Percentiles rank a stretch among this genome's conserved stretches.
These are phyloP conservation scores for Fukomys damarensis DNA, from an alignment of 2,113 vertebrate genomes.

Conservation along the genomic window DNA sequence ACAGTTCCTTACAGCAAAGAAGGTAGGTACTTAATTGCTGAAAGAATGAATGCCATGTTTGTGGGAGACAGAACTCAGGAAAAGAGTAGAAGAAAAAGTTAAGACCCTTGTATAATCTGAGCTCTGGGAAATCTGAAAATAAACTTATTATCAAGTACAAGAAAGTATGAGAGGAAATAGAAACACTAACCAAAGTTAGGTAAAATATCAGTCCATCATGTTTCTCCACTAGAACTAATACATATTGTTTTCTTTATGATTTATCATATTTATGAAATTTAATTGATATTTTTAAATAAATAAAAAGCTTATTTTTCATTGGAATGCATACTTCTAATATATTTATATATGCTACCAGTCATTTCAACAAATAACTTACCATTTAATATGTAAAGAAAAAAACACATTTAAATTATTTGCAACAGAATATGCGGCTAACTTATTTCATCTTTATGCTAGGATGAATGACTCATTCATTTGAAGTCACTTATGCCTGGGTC, in stretches of 20 bases:
- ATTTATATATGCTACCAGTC: not conserved
- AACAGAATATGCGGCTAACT: not conserved
- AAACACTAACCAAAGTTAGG: not conserved
- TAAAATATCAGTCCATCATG: not conserved
- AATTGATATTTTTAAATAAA: not conserved
- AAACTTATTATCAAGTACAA: not conserved
- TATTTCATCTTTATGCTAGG: conserved; percentile 43
- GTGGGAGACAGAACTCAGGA: not conserved
- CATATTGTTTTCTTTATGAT: not conserved
- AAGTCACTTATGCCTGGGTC: not conserved
- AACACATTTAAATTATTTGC: not conserved
- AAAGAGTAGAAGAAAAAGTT: not conserved
- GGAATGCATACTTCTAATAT: not conserved
- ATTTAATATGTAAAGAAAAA: not conserved
- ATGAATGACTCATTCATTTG: conserved; percentile 23
- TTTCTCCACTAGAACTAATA: not conserved
- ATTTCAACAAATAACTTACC: not conserved
- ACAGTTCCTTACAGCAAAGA: not conserved
- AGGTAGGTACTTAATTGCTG: not conserved
- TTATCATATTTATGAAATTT: not conserved
- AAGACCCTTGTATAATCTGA: not conserved
- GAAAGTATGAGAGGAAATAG: not conserved
- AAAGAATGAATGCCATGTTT: not conserved
- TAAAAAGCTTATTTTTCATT: not conserved
- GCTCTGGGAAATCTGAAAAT: not conserved